phyloP scores from a whole-genome alignment of 2,797 vertebrate species.

The Petrocephalus sullivani region DNA sequence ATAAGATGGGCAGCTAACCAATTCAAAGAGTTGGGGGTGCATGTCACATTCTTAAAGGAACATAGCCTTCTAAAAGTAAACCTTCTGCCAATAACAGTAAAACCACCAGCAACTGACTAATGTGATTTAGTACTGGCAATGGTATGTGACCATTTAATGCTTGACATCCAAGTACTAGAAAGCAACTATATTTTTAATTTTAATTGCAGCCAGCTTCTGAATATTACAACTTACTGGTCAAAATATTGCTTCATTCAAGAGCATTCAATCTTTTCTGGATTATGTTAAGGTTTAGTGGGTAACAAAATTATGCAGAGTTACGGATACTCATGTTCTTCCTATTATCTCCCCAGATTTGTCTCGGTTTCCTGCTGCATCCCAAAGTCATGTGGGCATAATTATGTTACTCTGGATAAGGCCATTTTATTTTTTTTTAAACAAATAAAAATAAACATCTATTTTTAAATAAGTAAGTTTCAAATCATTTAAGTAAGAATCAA shows the following conservation, averaged over 20 bases:
- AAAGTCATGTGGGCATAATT: neutral
- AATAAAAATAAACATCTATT: too few relatives aligned
- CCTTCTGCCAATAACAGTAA: neutral
- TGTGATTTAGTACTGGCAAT: neutral
- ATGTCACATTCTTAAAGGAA: neutral
- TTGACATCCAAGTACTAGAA: neutral
- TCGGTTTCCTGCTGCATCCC: neutral
- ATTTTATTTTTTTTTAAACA: neutral
- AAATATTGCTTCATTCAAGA: neutral
- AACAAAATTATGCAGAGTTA: neutral
- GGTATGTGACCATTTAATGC: neutral
- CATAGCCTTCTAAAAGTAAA: neutral
- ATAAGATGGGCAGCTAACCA: neutral
- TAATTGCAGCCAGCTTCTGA: neutral
- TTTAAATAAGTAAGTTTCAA: neutral
- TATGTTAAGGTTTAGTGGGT: neutral
- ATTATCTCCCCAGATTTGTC: neutral
- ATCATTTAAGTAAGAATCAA: neutral
- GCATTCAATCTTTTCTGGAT: neutral
- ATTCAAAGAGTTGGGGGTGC: neutral
- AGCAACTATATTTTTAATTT: neutral
- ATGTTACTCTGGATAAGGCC: neutral
- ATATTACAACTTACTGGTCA: neutral
- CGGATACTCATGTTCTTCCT: neutral
- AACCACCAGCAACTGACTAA: neutral